A percentile compares a stretch with the other conserved stretches of the same genome.
phyloP scores from a whole-genome alignment of 2,888 invertebrate species.

The Pollenia amentaria region DNA sequence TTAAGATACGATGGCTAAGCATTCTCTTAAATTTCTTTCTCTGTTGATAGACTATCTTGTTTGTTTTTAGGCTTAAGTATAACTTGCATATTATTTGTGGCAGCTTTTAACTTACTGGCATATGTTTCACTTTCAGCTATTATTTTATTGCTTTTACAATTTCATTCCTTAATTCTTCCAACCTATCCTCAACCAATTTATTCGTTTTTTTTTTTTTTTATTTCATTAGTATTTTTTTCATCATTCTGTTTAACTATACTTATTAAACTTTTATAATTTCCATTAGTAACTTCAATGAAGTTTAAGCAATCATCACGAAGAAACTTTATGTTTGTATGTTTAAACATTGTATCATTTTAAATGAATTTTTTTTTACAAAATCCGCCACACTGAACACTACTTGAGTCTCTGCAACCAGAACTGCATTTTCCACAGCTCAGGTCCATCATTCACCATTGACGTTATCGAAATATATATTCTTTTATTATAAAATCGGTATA shows the following conservation, averaged over 20 bases:
- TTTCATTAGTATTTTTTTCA: not conserved
- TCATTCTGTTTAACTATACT: not conserved
- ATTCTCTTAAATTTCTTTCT: not conserved
- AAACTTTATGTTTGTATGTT: not conserved
- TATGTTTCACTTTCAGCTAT: not conserved
- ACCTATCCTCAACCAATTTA: not conserved
- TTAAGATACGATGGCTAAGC: too few species aligned
- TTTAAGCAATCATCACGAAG: constrained; percentile 15
- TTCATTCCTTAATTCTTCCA: not conserved
- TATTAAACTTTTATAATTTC: constrained; percentile 1
- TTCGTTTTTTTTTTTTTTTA: not conserved
- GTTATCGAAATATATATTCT: too few species aligned
- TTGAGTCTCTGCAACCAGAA: too few species aligned
- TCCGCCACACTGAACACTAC: too few species aligned
- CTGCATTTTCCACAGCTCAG: too few species aligned
- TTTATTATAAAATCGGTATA: too few species aligned
- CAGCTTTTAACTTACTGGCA: not conserved
- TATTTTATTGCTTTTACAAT: constrained; percentile 14
- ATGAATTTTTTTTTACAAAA: too few species aligned
- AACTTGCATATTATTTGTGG: constrained; percentile 5
- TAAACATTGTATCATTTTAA: constrained; percentile 3
- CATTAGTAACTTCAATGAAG: not conserved
- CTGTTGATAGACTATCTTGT: constrained; percentile 10
- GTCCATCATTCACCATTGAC: too few species aligned
- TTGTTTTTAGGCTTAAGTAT: constrained; percentile 2